These are phyloP conservation scores for Ptychobarbus kaznakovi DNA, from an alignment of 2,797 vertebrate species.

Conservation along the genomic window DNA sequence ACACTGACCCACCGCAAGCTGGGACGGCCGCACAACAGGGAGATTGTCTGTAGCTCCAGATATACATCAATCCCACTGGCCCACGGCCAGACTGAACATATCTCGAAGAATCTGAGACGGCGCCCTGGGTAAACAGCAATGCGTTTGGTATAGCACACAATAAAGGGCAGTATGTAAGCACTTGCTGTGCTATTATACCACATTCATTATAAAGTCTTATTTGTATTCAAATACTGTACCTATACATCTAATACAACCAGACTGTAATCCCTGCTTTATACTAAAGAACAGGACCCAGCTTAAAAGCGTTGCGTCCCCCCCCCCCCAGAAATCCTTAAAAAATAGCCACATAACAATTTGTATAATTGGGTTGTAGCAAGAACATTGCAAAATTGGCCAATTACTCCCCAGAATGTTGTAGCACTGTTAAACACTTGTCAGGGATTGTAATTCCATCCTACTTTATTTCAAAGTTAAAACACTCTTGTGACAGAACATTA, in stretches of 20 bases:
- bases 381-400: constrained; percentile 4
- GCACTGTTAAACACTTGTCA: constrained; percentile 5
- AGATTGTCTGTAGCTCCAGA: constrained; percentile 50
- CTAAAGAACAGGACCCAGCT: not conserved
- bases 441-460: not conserved
- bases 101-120: constrained; percentile 31
- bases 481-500: constrained; percentile 15
- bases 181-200: not conserved
- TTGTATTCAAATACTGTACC: not conserved
- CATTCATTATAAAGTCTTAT: not conserved
- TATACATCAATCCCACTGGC: constrained; percentile 39
- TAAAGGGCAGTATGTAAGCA: constrained; percentile 34
- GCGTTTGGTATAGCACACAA: constrained; percentile 16
- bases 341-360: not conserved
- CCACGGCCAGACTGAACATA: constrained; percentile 25
- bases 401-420: constrained; percentile 12
- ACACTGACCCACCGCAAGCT: constrained; percentile 53
- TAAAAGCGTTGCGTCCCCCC: not conserved
- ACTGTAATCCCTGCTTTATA: not conserved
- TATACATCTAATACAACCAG: not conserved
- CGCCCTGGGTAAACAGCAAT: constrained; percentile 53
- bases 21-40: constrained; percentile 52
- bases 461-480: constrained; percentile 33
- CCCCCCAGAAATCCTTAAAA: not conserved
- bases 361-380: constrained; percentile 12